Percentiles rank a stretch among this genome's conserved stretches.
Conservation (phyloP, 2,113 vertebrate species). For the Neotoma lepida region DNA sequence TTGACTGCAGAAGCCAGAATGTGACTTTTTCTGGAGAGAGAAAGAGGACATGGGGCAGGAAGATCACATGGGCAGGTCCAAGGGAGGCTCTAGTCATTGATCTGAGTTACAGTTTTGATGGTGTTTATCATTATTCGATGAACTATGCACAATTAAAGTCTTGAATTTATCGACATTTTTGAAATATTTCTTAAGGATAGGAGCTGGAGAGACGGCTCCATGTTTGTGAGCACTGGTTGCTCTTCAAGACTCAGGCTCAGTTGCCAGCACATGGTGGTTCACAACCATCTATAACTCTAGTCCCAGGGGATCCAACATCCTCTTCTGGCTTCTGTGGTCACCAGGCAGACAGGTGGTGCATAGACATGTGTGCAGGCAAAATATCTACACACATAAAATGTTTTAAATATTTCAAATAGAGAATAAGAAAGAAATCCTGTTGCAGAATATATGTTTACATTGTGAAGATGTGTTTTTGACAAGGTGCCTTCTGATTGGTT, state of each 20-base stretch:
- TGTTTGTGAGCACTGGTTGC: neutral
- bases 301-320: neutral
- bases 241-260: neutral
- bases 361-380: neutral
- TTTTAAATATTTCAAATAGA: neutral
- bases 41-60: neutral
- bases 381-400: neutral
- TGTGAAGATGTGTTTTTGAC: too few relatives aligned
- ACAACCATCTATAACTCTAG: neutral
- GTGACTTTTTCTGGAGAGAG: neutral
- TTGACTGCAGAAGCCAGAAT: neutral
- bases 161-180: neutral
- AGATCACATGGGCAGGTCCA: neutral
- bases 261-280: neutral
- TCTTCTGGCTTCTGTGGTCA: neutral
- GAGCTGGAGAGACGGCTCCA: neutral
- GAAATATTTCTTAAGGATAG: neutral
- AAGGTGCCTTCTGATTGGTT: too few relatives aligned
- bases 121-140: conserved; percentile 27
- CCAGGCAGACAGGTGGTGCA: neutral
- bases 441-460: too few relatives aligned
- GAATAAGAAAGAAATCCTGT: neutral
- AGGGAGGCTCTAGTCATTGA: neutral
- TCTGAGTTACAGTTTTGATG: neutral
- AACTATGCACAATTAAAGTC: neutral